These are phyloP conservation scores for Momotus momota DNA, from an alignment of 2,797 vertebrate species.

Conservation along the genomic window DNA sequence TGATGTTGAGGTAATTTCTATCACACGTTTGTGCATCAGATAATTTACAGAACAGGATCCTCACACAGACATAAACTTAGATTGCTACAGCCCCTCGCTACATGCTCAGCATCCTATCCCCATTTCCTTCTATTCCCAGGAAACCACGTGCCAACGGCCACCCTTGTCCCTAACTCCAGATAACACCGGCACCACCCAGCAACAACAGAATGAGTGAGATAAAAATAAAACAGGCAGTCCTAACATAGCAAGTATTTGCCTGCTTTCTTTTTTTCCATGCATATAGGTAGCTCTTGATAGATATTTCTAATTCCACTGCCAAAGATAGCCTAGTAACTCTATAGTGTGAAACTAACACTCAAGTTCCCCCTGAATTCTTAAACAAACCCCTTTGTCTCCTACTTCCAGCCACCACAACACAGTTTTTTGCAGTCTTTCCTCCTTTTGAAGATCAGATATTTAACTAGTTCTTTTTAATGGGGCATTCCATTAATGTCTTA, in stretches of 20 bases:
- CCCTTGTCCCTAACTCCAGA: conserved; percentile 22
- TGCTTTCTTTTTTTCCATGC: conserved; percentile 35
- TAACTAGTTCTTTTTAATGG: neutral
- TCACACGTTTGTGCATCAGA: neutral
- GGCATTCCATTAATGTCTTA: conserved; percentile 61
- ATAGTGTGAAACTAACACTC: neutral
- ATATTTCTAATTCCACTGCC: conserved; percentile 46
- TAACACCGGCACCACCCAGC: conserved; percentile 55
- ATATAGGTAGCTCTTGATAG: conserved; percentile 11
- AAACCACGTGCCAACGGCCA: conserved; percentile 39
- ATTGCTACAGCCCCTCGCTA: neutral
- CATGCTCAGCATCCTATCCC: conserved; percentile 23
- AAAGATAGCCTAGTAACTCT: conserved; percentile 43
- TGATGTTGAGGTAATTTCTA: neutral
- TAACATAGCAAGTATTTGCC: conserved; percentile 24
- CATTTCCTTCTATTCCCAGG: conserved; percentile 59
- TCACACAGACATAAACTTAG: neutral
- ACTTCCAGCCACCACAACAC: neutral
- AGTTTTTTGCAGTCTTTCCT: neutral
- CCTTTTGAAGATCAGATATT: neutral
- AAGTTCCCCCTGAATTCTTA: neutral
- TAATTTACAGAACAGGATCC: conserved; percentile 26
- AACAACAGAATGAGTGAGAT: conserved; percentile 48
- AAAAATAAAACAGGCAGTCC: conserved; percentile 59
- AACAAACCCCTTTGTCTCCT: neutral